phyloP scores from a whole-genome alignment of 2,113 vertebrate species.

The Stomatorhinus ivindoensis region DNA sequence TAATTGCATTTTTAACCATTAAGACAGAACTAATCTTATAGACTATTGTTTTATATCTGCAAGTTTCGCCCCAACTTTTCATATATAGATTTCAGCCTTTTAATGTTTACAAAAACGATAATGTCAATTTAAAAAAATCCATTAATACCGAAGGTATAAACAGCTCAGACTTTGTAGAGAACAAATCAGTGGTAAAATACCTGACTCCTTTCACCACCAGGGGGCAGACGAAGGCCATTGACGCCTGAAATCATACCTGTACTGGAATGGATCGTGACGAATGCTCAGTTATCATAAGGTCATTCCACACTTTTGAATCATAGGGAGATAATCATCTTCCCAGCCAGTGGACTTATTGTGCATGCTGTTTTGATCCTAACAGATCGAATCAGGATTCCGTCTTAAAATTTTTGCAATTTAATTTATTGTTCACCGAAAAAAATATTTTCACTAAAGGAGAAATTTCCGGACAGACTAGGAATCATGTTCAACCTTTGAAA shows the following conservation, averaged over 20 bases:
- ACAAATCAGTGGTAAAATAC: background rate
- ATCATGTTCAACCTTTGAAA: background rate
- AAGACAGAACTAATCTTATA: background rate
- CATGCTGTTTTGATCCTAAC: background rate
- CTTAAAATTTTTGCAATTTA: background rate
- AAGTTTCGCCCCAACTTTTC: background rate
- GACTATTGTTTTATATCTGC: background rate
- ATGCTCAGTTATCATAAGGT: background rate
- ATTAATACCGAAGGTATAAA: background rate
- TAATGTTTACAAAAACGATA: background rate
- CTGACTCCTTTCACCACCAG: background rate
- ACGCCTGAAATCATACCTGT: background rate
- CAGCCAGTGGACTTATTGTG: background rate
- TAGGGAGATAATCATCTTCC: background rate
- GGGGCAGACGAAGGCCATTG: slow-evolving; percentile 2
- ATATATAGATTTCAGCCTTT: background rate
- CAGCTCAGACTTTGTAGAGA: background rate
- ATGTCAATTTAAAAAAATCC: background rate
- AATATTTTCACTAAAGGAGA: background rate
- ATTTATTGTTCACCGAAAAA: background rate
- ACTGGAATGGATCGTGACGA: background rate
- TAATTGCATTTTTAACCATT: background rate
- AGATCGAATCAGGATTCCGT: background rate
- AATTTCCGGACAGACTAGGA: background rate
- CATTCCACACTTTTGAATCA: slow-evolving; percentile 1